These are phyloP conservation scores for Drosophila sordidula DNA, from an alignment of 2,888 invertebrate genomes.

Conservation along the genomic window DNA sequence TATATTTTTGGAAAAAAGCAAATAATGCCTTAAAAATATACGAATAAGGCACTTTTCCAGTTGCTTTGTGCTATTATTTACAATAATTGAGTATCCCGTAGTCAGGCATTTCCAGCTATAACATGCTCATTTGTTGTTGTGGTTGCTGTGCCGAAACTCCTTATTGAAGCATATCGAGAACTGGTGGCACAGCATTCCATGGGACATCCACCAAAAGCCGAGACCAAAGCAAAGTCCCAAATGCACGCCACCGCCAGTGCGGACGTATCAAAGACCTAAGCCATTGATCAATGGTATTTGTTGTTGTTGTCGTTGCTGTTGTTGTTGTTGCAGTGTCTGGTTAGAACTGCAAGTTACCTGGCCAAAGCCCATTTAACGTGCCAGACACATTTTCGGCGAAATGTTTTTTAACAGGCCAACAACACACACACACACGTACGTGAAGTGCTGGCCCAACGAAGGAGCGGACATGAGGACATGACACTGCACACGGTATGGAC, in stretches of 20 bases:
- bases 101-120: background rate
- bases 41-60: too few species aligned
- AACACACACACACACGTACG: slow-evolving; percentile 2
- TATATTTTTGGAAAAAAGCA: too few species aligned
- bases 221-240: slow-evolving; percentile 40
- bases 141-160: slow-evolving; percentile 52
- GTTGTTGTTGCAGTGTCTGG: slow-evolving; percentile 73
- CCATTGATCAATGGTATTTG: slow-evolving; percentile 77
- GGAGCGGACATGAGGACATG: slow-evolving; percentile 48
- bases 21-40: too few species aligned
- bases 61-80: too few species aligned
- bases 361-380: slow-evolving; percentile 74
- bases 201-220: slow-evolving; percentile 75
- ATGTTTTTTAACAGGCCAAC: slow-evolving; percentile 71
- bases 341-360: slow-evolving; percentile 80
- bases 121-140: slow-evolving; percentile 12
- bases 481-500: slow-evolving; percentile 16
- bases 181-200: slow-evolving; percentile 77
- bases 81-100: background rate
- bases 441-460: slow-evolving; percentile 53
- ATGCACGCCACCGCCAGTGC: slow-evolving; percentile 65
- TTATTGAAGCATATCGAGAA: slow-evolving; percentile 70
- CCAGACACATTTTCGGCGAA: slow-evolving; percentile 81
- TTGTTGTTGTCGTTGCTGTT: slow-evolving; percentile 49
- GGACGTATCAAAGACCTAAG: slow-evolving; percentile 79